These are phyloP conservation scores for Phoxinus phoxinus DNA, from an alignment of 2,113 vertebrate species.

Conservation along the genomic window DNA sequence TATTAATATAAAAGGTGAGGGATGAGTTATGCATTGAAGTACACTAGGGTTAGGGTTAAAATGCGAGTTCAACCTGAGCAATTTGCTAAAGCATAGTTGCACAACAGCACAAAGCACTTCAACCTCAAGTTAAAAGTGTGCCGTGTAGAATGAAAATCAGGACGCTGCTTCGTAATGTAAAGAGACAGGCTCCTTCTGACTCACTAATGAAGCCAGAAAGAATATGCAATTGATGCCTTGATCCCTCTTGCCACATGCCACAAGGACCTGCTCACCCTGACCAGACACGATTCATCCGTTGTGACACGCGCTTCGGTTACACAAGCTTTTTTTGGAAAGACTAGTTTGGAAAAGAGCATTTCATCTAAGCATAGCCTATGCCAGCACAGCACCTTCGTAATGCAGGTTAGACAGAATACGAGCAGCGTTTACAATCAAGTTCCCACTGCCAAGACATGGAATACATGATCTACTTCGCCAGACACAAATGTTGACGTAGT, in stretches of 20 bases:
- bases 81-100: background rate
- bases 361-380: background rate
- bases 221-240: conserved; percentile 10
- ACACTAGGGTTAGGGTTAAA: background rate
- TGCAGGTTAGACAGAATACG: conserved; percentile 50
- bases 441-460: conserved; percentile 26
- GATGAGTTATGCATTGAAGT: background rate
- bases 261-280: conserved; percentile 4
- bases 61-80: background rate
- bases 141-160: background rate
- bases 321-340: conserved; percentile 19
- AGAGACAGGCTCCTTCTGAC: background rate
- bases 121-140: background rate
- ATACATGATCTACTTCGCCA: background rate
- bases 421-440: conserved; percentile 41
- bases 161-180: background rate
- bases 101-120: background rate
- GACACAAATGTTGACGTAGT: too few relatives aligned
- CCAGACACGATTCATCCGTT: conserved; percentile 41
- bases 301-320: conserved; percentile 39
- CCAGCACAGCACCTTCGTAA: conserved; percentile 43
- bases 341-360: conserved; percentile 1
- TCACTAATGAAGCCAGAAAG: conserved; percentile 32
- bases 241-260: background rate
- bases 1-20: background rate